Conservation (phyloP, 2,797 vertebrate genomes). For the Thalassophryne amazonica region DNA sequence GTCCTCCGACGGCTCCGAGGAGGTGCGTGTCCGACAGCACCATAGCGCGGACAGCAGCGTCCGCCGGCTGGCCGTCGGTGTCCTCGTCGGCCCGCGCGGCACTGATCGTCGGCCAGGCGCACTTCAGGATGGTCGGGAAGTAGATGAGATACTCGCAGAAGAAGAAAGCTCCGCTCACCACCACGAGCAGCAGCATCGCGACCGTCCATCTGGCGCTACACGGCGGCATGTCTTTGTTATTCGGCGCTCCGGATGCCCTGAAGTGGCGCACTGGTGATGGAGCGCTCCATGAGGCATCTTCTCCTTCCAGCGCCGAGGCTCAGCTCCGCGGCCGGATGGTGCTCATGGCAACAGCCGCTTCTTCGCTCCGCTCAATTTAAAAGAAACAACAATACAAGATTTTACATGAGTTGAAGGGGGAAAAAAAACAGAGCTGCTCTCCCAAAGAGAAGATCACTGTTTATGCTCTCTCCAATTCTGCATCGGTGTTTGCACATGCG, state of each 20-base stretch:
- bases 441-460: too few species aligned
- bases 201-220: conserved; percentile 60
- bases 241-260: conserved; percentile 46
- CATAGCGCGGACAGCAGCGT: conserved; percentile 81
- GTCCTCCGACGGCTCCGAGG: conserved; percentile 89
- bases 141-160: conserved; percentile 95
- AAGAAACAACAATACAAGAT: too few species aligned
- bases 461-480: too few species aligned
- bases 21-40: conserved; percentile 94
- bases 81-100: conserved; percentile 51
- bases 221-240: conserved; percentile 61
- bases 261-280: conserved; percentile 59
- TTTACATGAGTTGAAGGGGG: too few species aligned
- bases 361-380: too few species aligned
- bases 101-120: conserved; percentile 82
- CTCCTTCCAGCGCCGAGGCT: conserved; percentile 23
- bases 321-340: conserved; percentile 32
- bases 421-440: too few species aligned
- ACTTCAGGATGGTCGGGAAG: conserved; percentile 84
- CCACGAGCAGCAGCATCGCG: conserved; percentile 51
- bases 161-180: conserved; percentile 74
- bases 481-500: too few species aligned
- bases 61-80: conserved; percentile 26
- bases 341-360: conserved; percentile 31
- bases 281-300: conserved; percentile 68